These are phyloP conservation scores for Eucera pruinosa DNA, from an alignment of 2,888 invertebrate genomes.

Conservation along the genomic window DNA sequence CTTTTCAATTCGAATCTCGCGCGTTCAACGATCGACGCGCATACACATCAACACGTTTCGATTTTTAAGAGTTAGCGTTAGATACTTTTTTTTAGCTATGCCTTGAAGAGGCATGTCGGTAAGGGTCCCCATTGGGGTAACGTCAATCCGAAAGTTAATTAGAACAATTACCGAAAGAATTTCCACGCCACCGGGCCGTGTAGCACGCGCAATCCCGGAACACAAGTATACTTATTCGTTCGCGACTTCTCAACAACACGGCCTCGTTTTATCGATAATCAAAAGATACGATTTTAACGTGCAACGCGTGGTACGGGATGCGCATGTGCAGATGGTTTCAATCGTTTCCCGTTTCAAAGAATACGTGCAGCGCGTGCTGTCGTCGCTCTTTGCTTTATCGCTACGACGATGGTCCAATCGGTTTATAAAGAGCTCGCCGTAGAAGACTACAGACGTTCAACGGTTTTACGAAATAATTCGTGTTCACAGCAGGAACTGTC, in stretches of 20 bases:
- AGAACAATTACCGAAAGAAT: constrained; percentile 48
- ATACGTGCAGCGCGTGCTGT: constrained; percentile 25
- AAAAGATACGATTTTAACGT: constrained; percentile 44
- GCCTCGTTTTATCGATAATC: constrained; percentile 54
- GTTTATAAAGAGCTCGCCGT: constrained; percentile 30
- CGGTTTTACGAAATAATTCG: constrained; percentile 63
- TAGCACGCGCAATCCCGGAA: not conserved
- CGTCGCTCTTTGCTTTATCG: constrained; percentile 45
- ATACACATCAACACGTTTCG: not conserved
- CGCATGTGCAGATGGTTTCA: constrained; percentile 40
- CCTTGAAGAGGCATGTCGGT: constrained; percentile 4
- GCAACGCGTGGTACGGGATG: constrained; percentile 1
- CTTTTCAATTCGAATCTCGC: not conserved
- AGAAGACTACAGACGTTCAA: constrained; percentile 23
- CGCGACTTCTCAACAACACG: constrained; percentile 36
- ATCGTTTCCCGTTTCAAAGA: constrained; percentile 64
- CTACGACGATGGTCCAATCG: constrained; percentile 53
- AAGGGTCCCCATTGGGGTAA: not conserved
- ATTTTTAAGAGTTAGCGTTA: constrained; percentile 13
- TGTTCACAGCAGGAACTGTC: constrained; percentile 58
- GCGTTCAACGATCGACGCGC: not conserved
- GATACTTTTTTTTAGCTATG: not conserved
- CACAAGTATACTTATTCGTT: constrained; percentile 26
- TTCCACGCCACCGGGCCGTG: not conserved
- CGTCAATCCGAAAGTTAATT: constrained; percentile 23